Evolutionary conservation across 1,140 invertebrate species (phyloP), one percentile per base, ranked within the genome.

Genomic region (Himalopsyche phryganea): DNA sequence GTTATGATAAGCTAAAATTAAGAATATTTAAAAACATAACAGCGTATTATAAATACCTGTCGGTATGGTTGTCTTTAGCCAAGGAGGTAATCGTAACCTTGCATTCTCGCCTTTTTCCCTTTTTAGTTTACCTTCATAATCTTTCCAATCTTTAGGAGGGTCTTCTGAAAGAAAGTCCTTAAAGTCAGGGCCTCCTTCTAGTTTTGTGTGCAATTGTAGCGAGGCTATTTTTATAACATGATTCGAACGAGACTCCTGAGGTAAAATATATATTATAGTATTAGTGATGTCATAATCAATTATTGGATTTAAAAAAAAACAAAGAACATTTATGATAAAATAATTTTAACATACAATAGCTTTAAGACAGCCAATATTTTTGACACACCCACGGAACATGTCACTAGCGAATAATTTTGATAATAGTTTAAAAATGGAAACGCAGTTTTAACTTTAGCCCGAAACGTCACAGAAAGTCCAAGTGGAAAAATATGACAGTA

Each of bases 31-130:
- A n/a, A n/a, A n/a, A n/a, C n/a, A n/a, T n/a, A n/a, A n/a, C n/a
- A n/a, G n/a, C n/a, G n/a, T n/a, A n/a, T n/a, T n/a, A n/a, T n/a
- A 56, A 65, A 79, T 78, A 70, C 90, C 95, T 66, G 88, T 87
- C 9, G 96, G 95, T 71, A 98, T 98, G 67, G 93, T 85, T 38
- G 88, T 94, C 72, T 98, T 98, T 28, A 99, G 70, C 98, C 98
- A 99, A 45, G 95, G 92, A 14, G 98, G 97, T 48, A 99, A 75
- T 52, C 94, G 79, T 19, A 98, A 74, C 51, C 94, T 81, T 50
- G 87, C 81, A 23, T 82, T 83, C 63, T 95, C 91, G 3, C 90
- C 90, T 68, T 89, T 91, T 56, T 88, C 87, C 50, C 90, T 77
- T 66, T 90, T 89, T n/a, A 96, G 76, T 75, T 94, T 91, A 20